phyloP scores from a whole-genome alignment of 2,113 vertebrate species.

The Cheilinus undulatus region DNA sequence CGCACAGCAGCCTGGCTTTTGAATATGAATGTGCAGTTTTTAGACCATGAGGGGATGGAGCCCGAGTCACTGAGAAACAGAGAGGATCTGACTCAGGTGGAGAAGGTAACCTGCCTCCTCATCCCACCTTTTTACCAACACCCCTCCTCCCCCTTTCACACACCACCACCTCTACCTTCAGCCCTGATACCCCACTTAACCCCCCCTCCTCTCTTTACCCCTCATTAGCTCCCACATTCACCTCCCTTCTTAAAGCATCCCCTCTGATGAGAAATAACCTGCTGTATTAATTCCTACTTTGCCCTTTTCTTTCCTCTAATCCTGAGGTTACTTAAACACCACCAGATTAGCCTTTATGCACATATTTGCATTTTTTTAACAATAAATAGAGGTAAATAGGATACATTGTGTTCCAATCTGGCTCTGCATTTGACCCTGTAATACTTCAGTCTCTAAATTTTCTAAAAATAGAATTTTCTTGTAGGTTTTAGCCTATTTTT shows the following conservation, averaged over 20 bases:
- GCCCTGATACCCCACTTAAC: constrained; percentile 35
- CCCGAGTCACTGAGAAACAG: constrained; percentile 95
- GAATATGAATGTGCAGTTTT: constrained; percentile 98
- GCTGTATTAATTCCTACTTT: constrained; percentile 32
- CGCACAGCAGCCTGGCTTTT: constrained; percentile 99
- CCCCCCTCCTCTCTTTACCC: constrained; percentile 50
- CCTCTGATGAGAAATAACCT: constrained; percentile 7
- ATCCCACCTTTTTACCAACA: constrained; percentile 52
- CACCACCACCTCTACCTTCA: constrained; percentile 55
- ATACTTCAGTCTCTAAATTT: background rate
- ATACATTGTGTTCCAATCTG: background rate
- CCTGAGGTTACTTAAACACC: background rate
- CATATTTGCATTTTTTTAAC: background rate
- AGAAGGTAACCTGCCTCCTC: constrained; percentile 91
- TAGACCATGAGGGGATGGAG: constrained; percentile 96
- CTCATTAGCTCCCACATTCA: constrained; percentile 42
- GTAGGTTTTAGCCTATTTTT: too few species aligned
- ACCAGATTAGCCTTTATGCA: constrained; percentile 1
- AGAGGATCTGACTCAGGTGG: constrained; percentile 96
- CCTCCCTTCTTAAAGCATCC: constrained; percentile 25
- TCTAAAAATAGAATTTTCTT: too few species aligned
- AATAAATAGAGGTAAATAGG: constrained; percentile 21
- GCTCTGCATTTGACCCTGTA: constrained; percentile 1
- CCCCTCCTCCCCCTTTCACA: constrained; percentile 31
- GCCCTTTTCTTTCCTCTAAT: constrained; percentile 7